phyloP scores from a whole-genome alignment of 2,888 invertebrate species.

The Drosophila pseudotakahashii region DNA sequence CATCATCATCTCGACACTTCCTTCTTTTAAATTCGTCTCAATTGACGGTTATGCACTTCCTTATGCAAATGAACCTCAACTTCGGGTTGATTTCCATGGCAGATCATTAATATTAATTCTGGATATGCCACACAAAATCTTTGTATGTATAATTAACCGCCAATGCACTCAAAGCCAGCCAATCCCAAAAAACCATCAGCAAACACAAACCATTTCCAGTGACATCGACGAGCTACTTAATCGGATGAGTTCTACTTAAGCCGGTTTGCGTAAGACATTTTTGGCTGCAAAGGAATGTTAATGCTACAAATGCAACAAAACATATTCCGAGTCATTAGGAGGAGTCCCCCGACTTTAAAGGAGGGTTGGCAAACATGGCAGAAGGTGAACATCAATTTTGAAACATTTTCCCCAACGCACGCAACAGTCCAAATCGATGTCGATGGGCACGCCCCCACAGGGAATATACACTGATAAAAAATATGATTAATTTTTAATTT shows the following conservation, averaged over 20 bases:
- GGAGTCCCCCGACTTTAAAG: slow-evolving; percentile 3
- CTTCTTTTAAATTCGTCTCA: slow-evolving; percentile 19
- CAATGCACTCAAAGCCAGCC: slow-evolving; percentile 19
- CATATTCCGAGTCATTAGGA: slow-evolving; percentile 68
- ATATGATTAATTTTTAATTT: too few relatives aligned
- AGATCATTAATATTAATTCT: slow-evolving; percentile 44
- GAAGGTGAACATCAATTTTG: slow-evolving; percentile 77
- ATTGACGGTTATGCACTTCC: slow-evolving; percentile 35
- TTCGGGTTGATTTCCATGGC: slow-evolving; percentile 12
- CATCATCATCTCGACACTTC: slow-evolving; percentile 12
- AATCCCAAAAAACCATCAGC: slow-evolving; percentile 17
- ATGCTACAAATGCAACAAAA: slow-evolving; percentile 68
- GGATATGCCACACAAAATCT: slow-evolving; percentile 12
- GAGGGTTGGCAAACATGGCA: slow-evolving; percentile 54
- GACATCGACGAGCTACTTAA: slow-evolving; percentile 37
- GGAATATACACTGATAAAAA: slow-evolving; percentile 6
- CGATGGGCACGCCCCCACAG: slow-evolving; percentile 52
- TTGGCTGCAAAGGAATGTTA: slow-evolving; percentile 71
- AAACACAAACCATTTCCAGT: slow-evolving; percentile 8
- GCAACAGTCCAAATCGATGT: slow-evolving; percentile 62
- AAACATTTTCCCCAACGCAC: slow-evolving; percentile 55
- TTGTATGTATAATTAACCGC: slow-evolving; percentile 33
- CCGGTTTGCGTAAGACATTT: slow-evolving; percentile 52
- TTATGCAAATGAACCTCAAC: slow-evolving; percentile 40
- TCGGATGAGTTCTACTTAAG: slow-evolving; percentile 43